Evolutionary conservation across 2,113 vertebrate species (phyloP).

Genomic region (Passer domesticus): DNA sequence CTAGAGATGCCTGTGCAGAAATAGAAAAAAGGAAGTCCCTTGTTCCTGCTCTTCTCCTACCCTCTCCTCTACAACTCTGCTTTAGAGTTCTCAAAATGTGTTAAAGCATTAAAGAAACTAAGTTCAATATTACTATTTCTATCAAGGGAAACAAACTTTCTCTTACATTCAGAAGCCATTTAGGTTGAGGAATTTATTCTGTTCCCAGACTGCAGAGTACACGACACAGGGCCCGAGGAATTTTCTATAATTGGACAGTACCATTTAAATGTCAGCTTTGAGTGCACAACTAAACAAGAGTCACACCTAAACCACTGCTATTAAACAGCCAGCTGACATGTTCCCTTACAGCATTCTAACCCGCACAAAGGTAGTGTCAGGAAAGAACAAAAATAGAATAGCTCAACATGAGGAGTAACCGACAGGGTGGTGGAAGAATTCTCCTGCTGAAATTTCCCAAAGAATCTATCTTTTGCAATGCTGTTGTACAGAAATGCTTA

Average conservation of each 20-base stretch:
- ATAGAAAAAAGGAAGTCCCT: neutral
- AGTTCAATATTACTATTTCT: neutral
- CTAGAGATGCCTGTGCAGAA: neutral
- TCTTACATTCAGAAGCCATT: neutral
- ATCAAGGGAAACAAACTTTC: neutral
- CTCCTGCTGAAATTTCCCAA: conserved; percentile 35
- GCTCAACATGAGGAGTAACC: neutral
- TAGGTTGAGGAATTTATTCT: neutral
- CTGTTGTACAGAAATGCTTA: conserved; percentile 44
- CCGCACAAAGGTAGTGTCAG: neutral
- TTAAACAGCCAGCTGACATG: neutral
- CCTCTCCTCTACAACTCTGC: neutral
- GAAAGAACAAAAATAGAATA: conserved; percentile 18
- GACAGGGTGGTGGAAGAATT: neutral
- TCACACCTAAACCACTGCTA: neutral
- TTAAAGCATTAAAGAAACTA: neutral
- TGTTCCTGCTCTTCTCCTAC: neutral
- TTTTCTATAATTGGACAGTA: neutral
- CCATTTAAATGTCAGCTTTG: neutral
- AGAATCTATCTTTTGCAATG: conserved; percentile 53
- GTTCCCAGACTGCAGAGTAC: neutral
- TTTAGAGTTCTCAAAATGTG: neutral
- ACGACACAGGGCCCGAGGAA: neutral
- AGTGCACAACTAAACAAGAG: neutral
- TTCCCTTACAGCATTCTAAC: neutral